Percentiles rank a stretch among this genome's conserved stretches.
Conservation (phyloP, 2,888 invertebrate genomes). For the Dasysyrphus albostriatus region DNA sequence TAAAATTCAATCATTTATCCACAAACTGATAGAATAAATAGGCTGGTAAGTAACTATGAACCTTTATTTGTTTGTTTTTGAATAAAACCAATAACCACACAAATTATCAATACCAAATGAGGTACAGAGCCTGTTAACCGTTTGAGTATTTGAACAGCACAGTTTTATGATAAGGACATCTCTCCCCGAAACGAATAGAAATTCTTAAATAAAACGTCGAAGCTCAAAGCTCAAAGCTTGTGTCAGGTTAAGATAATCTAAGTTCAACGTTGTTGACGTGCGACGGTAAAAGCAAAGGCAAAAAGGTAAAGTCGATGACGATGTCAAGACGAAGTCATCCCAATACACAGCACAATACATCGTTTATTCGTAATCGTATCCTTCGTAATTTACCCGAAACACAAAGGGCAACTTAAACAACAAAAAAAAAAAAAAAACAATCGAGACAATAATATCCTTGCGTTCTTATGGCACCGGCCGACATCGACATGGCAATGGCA, state of each 20-base stretch:
- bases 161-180: not conserved
- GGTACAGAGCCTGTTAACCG: not conserved
- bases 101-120: not conserved
- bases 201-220: not conserved
- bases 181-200: not conserved
- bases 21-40: not conserved
- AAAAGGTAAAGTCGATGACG: not conserved
- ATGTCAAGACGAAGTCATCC: not conserved
- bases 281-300: not conserved
- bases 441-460: not conserved
- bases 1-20: not conserved
- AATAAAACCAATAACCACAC: not conserved
- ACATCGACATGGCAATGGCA: constrained; percentile 10
- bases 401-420: not conserved
- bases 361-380: constrained; percentile 3
- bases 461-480: constrained; percentile 1
- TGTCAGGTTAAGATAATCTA: not conserved
- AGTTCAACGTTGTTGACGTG: not conserved
- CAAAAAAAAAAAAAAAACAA: no score
- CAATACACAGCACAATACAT: constrained; percentile 1
- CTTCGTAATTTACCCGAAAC: not conserved
- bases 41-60: no score
- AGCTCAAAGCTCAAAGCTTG: not conserved
- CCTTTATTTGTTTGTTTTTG: not conserved
- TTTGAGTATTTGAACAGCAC: not conserved